These are phyloP conservation scores for Pandemis heparana DNA, from an alignment of 2,888 invertebrate genomes.

Conservation along the genomic window DNA sequence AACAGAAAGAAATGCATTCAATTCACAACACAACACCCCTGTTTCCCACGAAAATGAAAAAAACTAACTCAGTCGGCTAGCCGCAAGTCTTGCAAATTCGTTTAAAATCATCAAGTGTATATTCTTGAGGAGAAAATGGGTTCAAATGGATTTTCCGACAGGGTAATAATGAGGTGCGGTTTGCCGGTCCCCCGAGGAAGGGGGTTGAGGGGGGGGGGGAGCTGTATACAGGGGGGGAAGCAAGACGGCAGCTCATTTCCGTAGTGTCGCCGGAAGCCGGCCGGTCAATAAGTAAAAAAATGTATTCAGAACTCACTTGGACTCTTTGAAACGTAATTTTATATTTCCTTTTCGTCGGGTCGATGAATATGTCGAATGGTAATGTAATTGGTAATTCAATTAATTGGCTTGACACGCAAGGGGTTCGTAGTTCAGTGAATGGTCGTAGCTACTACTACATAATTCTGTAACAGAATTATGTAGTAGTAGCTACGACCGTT, in stretches of 20 bases:
- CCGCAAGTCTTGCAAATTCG: constrained; percentile 45
- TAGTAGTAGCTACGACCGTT: neutral
- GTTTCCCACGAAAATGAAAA: neutral
- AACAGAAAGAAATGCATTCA: neutral
- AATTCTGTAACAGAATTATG: too few relatives aligned
- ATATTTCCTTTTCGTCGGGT: constrained; percentile 56
- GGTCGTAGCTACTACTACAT: neutral
- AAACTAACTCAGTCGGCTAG: neutral
- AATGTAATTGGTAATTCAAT: constrained; percentile 10
- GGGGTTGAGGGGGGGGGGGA: constrained; percentile 43
- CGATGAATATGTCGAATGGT: constrained; percentile 1
- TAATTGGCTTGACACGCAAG: constrained; percentile 1
- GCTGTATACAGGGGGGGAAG: constrained; percentile 41
- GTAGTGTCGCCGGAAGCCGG: constrained; percentile 72
- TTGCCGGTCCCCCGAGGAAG: constrained; percentile 62
- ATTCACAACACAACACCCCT: neutral
- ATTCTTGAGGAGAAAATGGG: constrained; percentile 51
- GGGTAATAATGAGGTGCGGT: constrained; percentile 72
- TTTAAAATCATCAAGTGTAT: constrained; percentile 53
- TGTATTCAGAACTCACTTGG: constrained; percentile 68
- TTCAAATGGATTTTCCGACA: constrained; percentile 66
- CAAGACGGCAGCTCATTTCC: constrained; percentile 79
- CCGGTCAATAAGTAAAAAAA: constrained; percentile 79
- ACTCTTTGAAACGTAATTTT: constrained; percentile 67
- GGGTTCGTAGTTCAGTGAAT: neutral